Conservation (phyloP, 1,140 invertebrate species). For the Bacillus rossius region DNA sequence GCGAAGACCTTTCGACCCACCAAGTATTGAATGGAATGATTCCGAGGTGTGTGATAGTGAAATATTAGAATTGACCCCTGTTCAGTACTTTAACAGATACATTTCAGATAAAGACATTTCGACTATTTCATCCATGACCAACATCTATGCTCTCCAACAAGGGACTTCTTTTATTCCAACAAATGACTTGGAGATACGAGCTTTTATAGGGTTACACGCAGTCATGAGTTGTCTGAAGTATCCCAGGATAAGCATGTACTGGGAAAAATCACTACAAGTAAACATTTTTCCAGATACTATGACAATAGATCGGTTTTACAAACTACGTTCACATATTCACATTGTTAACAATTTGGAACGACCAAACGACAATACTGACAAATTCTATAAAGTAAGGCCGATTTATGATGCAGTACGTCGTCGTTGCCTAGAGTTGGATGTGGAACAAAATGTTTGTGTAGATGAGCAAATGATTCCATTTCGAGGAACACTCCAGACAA, state of each 20-base stretch:
- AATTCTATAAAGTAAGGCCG: conserved; percentile 23
- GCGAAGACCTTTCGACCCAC: not conserved
- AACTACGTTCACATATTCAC: conserved; percentile 13
- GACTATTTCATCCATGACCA: conserved; percentile 3
- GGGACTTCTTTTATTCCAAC: not conserved
- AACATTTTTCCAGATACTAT: conserved; percentile 10
- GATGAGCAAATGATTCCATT: conserved; percentile 29
- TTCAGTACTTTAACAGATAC: conserved; percentile 14
- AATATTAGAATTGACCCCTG: not conserved
- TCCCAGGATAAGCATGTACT: conserved; percentile 19
- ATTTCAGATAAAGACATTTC: conserved; percentile 8
- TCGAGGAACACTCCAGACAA: no score
- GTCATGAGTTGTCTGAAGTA: conserved; percentile 19
- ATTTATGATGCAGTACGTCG: conserved; percentile 1
- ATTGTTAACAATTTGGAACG: conserved; percentile 14
- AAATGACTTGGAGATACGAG: conserved; percentile 16
- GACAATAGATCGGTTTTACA: conserved; percentile 12
- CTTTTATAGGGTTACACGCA: conserved; percentile 18
- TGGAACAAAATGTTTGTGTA: conserved; percentile 18
- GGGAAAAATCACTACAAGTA: conserved; percentile 7
- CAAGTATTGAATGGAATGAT: not conserved
- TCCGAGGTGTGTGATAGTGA: not conserved
- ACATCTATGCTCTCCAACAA: conserved; percentile 8
- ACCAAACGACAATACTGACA: conserved; percentile 4
- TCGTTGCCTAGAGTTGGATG: conserved; percentile 18